Evolutionary conservation across 2,888 invertebrate species (phyloP).

Genomic region (Caenorhabditis sp.): DNA sequence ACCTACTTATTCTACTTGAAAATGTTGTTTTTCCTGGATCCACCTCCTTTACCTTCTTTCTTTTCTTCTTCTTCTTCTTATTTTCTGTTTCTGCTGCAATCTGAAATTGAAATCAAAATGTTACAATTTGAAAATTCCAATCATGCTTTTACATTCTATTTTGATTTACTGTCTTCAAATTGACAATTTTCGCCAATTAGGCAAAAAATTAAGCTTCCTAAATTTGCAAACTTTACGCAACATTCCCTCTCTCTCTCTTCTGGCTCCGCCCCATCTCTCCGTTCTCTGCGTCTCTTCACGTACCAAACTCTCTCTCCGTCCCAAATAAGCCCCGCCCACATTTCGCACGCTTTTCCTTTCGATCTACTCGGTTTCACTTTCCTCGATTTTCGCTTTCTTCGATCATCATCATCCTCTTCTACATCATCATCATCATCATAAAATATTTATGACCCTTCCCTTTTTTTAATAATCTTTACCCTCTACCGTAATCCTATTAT

Average conservation of each 20-base stretch:
- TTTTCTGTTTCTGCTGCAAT: too few relatives aligned
- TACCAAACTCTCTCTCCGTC: conserved; percentile 17
- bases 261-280: not conserved
- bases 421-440: conserved; percentile 13
- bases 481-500: conserved; percentile 12
- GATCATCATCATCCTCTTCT: conserved; percentile 16
- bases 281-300: conserved; percentile 33
- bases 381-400: not conserved
- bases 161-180: not conserved
- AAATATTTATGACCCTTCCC: conserved; percentile 23
- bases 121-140: not conserved
- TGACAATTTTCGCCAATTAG: conserved; percentile 5
- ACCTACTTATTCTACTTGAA: conserved; percentile 37
- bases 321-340: conserved; percentile 26
- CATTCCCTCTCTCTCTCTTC: not conserved
- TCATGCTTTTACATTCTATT: not conserved
- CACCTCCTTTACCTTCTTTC: conserved; percentile 14
- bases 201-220: too few relatives aligned
- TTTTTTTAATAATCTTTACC: conserved; percentile 38
- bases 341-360: conserved; percentile 40
- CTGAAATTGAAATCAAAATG: not conserved
- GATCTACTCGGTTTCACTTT: conserved; percentile 49
- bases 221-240: conserved; percentile 7
- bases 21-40: conserved; percentile 18
- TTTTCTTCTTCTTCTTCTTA: not conserved